Base-by-base conservation (phyloP, 1,140 invertebrate genomes). In the Conopomorpha cramerella region DNA sequence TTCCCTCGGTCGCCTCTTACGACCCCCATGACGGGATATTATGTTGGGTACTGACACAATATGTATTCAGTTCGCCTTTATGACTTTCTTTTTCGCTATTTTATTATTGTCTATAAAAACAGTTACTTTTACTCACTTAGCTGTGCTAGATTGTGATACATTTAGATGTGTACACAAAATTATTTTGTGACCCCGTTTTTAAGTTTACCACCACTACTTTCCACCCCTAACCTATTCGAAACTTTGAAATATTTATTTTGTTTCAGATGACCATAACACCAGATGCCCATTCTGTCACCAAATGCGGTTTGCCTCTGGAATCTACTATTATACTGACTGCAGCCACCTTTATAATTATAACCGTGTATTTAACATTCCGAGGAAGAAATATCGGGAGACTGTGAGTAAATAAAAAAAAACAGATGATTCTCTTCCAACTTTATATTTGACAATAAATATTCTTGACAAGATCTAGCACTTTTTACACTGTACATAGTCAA, bases 401-500 rank as follows among this genome's bases (percentile, higher is more conserved):
- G 35, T 29, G 31, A 43, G 41, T 46, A 48, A 43, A 43, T 30
- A 41, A 40, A 44, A 19, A 14, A 36, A 27, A 51, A 27, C 52
- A 49, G 52, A 46, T 46, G 49, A 50, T 54, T 54, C 44, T 55
- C 49, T 49, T 47, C 39, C 51, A n/a, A 4, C 6, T 29, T 55
- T 70, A 63, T 66, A 60, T 59, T 70, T 59, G 45, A 70, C 48
- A 74, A 74, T 74, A 74, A 72, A 72, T 74, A 74, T 55, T 64
- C 49, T 56, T 70, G 66, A 71, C 65, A 71, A 71, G 65, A 71
- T 67, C 54, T 47, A 66, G 65, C 66, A 63, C 56, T 70, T 65
- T 59, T 48, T 67, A 48, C 41, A 48, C 34, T 34, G 35, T 39
- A 46, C 10, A 13, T 29, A 37, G 36, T 36, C 29, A 38, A 39